Evolutionary conservation across 2,113 vertebrate species (phyloP), one percentile per base, ranked within the genome.

Genomic region (Grallaria varia): DNA sequence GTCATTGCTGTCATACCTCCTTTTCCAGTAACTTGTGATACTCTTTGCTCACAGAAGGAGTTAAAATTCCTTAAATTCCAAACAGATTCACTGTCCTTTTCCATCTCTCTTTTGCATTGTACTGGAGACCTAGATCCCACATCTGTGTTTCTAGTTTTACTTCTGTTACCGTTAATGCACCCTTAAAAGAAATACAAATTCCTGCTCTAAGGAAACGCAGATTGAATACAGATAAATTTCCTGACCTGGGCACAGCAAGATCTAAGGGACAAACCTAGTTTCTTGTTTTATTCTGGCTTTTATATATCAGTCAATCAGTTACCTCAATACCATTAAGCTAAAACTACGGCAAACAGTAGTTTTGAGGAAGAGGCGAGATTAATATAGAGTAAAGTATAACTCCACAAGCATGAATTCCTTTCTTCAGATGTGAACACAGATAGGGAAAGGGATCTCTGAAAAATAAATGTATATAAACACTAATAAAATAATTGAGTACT

Each of bases 101-200:
- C 56, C 59, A 84, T 90, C 42, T 77, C 30, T 55, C 87, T 89
- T 84, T 63, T 93, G 44, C 4, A 30, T 91, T 78, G 21, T 39
- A 18, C 7, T 67, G 44, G 27, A 81, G 47, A 72, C 39, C 8
- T 63, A 80, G 42, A 53, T 92, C 39, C 18, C 22, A 67, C 68
- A 75, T 64, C 68, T 93, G 28, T 74, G 75, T 45, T 95, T 93
- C 85, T 88, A 59, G 45, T 86, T 83, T 92, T 86, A 31, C 31
- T 92, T 73, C n/a, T 62, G 8, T 86, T 86, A 50, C 35, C 27
- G 12, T 88, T 93, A 62, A 42, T 45, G 8, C 39, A 27, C 2
- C 0, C 21, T 84, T 93, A 67, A 86, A 74, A 83, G 33, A 88
- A 83, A 71, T 49, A 45, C 12, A 67, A 87, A 94, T 81, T 91